Evolutionary conservation across 2,888 invertebrate genomes (phyloP).

Genomic region (Syrista parreyssii): DNA sequence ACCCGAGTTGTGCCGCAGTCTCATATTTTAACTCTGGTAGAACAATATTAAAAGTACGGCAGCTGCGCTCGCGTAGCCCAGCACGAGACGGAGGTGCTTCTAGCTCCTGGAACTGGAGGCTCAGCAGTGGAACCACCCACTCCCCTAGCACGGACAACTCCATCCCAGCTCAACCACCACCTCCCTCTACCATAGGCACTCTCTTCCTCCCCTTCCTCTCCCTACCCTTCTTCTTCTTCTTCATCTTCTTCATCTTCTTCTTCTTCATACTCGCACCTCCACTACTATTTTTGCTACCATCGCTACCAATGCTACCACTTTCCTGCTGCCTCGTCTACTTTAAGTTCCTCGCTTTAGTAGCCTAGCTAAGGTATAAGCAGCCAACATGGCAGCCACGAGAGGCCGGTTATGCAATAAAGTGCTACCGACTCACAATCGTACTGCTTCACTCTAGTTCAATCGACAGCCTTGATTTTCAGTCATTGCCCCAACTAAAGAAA

Average conservation of each 20-base stretch:
- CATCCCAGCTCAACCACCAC: slow-evolving; percentile 43
- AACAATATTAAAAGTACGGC: slow-evolving; percentile 58
- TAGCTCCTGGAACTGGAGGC: slow-evolving; percentile 18
- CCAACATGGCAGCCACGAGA: too few relatives aligned
- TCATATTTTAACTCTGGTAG: slow-evolving; percentile 53
- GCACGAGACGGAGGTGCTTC: slow-evolving; percentile 1
- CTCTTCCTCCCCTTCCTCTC: slow-evolving; percentile 13
- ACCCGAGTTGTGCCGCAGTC: slow-evolving; percentile 42
- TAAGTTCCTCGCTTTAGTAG: too few relatives aligned
- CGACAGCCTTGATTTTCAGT: too few relatives aligned
- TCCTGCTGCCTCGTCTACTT: not conserved
- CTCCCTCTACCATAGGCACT: slow-evolving; percentile 37
- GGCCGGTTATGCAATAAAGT: too few relatives aligned
- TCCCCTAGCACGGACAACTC: slow-evolving; percentile 44
- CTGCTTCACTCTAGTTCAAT: too few relatives aligned
- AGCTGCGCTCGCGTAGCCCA: slow-evolving; percentile 39
- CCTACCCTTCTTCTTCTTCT: slow-evolving; percentile 15
- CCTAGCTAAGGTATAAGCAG: too few relatives aligned
- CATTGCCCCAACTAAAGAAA: too few relatives aligned
- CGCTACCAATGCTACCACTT: not conserved
- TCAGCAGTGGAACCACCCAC: slow-evolving; percentile 40
- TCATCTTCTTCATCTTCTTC: slow-evolving; percentile 24
- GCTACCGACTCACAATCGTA: too few relatives aligned
- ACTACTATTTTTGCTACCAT: slow-evolving; percentile 28
- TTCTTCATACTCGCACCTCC: slow-evolving; percentile 25